Conservation (phyloP, 1,140 invertebrate genomes). For the Drosophila pseudoananassae region DNA sequence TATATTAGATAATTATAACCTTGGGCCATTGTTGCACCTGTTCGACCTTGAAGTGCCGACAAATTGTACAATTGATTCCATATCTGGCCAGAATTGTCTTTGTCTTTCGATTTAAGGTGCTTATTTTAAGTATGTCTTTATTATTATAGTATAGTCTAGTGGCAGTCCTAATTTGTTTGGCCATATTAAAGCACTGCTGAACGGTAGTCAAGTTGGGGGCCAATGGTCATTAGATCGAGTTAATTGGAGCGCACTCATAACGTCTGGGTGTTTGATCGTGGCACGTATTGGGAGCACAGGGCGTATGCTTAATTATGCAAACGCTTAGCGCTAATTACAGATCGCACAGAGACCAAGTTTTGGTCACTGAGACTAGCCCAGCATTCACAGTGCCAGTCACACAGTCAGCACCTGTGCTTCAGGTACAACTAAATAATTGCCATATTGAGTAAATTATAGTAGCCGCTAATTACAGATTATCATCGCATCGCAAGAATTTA, state of each 20-base stretch:
- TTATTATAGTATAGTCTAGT: conserved; percentile 32
- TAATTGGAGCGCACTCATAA: conserved; percentile 48
- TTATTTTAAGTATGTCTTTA: conserved; percentile 25
- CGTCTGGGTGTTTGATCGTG: conserved; percentile 9
- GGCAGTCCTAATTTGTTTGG: conserved; percentile 63
- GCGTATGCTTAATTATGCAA: conserved; percentile 81
- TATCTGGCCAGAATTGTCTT: conserved; percentile 56
- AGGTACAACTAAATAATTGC: conserved; percentile 46
- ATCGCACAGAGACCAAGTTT: conserved; percentile 27
- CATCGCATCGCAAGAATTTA: conserved; percentile 54
- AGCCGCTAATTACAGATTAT: conserved; percentile 60
- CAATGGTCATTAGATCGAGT: conserved; percentile 50
- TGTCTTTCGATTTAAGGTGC: conserved; percentile 32
- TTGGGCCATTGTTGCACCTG: conserved; percentile 42
- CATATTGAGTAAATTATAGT: conserved; percentile 53
- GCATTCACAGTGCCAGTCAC: conserved; percentile 8
- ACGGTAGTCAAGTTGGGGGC: conserved; percentile 51
- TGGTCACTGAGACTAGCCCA: neutral
- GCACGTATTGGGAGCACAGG: conserved; percentile 57
- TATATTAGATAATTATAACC: conserved; percentile 44
- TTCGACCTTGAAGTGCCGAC: conserved; percentile 53
- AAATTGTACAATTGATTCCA: conserved; percentile 67
- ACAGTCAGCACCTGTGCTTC: conserved; percentile 50
- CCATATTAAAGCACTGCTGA: conserved; percentile 29
- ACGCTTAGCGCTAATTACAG: conserved; percentile 68